Percentiles rank a stretch among this genome's conserved stretches.
These are phyloP conservation scores for Austrolebias charrua DNA, from an alignment of 2,797 vertebrate genomes.

Conservation along the genomic window DNA sequence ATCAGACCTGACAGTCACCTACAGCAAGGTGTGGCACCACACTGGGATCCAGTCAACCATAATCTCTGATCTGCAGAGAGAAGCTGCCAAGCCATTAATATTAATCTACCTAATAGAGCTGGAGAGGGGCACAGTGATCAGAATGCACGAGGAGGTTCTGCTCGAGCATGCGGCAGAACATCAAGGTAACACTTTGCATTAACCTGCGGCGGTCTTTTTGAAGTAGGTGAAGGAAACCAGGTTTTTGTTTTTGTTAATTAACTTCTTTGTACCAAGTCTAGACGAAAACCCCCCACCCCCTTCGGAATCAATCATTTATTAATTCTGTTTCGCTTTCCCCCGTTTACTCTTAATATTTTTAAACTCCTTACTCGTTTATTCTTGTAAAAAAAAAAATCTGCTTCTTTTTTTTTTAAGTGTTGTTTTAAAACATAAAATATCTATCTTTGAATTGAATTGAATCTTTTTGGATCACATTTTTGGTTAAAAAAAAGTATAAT, in stretches of 20 bases:
- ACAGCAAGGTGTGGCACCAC: slow-evolving; percentile 78
- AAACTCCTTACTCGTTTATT: slow-evolving; percentile 1
- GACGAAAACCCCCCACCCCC: slow-evolving; percentile 29
- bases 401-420: no score
- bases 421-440: no score
- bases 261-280: slow-evolving; percentile 50
- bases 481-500: no score
- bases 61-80: slow-evolving; percentile 66
- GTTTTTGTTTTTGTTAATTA: slow-evolving; percentile 69
- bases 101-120: slow-evolving; percentile 72
- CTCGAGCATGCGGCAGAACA: slow-evolving; percentile 30
- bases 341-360: neutral
- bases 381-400: no score
- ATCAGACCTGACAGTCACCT: slow-evolving; percentile 80
- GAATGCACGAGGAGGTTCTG: slow-evolving; percentile 48
- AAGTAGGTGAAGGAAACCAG: slow-evolving; percentile 61
- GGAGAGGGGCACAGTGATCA: slow-evolving; percentile 50
- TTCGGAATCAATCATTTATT: neutral
- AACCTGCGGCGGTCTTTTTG: slow-evolving; percentile 59
- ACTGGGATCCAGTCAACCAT: slow-evolving; percentile 66
- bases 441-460: no score
- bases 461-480: no score
- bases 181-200: slow-evolving; percentile 54
- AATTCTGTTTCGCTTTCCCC: neutral
- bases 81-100: slow-evolving; percentile 71